These are phyloP conservation scores for Athene cunicularia DNA, from an alignment of 2,113 vertebrate genomes.

Conservation along the genomic window DNA sequence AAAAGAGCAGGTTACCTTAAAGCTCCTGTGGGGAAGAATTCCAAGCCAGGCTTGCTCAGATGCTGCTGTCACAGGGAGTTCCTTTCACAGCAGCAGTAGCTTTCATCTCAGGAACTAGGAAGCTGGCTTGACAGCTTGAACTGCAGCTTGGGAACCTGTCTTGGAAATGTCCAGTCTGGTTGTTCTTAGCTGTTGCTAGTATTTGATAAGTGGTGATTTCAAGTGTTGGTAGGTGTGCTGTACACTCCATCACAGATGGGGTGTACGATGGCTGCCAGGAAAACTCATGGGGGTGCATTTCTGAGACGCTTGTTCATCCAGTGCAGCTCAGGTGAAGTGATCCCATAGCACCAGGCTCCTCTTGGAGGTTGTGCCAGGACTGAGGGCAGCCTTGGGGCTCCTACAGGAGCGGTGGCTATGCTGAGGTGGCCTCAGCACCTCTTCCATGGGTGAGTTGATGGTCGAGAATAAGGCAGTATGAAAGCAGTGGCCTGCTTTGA, in stretches of 20 bases:
- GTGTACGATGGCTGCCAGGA: background rate
- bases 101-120: background rate
- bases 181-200: background rate
- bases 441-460: background rate
- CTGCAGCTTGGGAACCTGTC: background rate
- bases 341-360: background rate
- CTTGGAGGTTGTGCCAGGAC: background rate
- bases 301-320: background rate
- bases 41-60: background rate
- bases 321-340: background rate
- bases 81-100: background rate
- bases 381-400: background rate
- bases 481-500: background rate
- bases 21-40: background rate
- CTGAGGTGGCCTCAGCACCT: background rate
- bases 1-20: background rate
- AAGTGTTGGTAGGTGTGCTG: background rate
- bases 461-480: background rate
- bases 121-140: background rate
- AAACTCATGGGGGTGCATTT: accelerated
- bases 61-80: background rate
- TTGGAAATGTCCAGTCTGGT: background rate
- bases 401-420: background rate
- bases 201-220: background rate
- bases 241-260: background rate